Evolutionary conservation across 2,113 vertebrate genomes (phyloP).

Genomic region (Panthera leo): DNA sequence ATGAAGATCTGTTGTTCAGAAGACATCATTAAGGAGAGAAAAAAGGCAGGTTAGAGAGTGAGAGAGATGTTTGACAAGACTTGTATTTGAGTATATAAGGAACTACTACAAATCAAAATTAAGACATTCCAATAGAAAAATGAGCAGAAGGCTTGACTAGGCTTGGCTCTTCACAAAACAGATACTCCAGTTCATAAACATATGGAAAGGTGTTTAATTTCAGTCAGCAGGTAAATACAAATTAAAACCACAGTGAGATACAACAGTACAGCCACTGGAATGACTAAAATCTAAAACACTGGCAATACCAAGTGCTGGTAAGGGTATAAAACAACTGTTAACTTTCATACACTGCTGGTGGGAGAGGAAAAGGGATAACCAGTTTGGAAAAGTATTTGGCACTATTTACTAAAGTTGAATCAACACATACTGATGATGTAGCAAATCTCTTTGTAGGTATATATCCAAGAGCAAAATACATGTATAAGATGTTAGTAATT

Average conservation of each 20-base stretch:
- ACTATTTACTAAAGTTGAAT: neutral
- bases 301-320: neutral
- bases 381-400: neutral
- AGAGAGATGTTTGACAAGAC: neutral
- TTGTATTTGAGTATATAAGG: neutral
- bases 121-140: neutral
- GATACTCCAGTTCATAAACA: neutral
- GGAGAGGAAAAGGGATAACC: neutral
- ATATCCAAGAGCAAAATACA: neutral
- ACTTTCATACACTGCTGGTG: neutral
- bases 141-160: neutral
- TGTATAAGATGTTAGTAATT: neutral
- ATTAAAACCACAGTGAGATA: neutral
- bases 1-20: neutral
- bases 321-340: neutral
- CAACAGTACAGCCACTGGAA: neutral
- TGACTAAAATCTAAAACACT: neutral
- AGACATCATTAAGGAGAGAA: neutral
- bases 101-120: neutral
- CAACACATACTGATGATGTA: neutral
- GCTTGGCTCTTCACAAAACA: neutral
- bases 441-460: neutral
- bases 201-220: neutral
- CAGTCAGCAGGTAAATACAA: neutral
- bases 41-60: neutral